Evolutionary conservation across 2,797 vertebrate species (phyloP), one percentile per base, ranked within the genome.

Genomic region (Phrynocephalus guinanensis): DNA sequence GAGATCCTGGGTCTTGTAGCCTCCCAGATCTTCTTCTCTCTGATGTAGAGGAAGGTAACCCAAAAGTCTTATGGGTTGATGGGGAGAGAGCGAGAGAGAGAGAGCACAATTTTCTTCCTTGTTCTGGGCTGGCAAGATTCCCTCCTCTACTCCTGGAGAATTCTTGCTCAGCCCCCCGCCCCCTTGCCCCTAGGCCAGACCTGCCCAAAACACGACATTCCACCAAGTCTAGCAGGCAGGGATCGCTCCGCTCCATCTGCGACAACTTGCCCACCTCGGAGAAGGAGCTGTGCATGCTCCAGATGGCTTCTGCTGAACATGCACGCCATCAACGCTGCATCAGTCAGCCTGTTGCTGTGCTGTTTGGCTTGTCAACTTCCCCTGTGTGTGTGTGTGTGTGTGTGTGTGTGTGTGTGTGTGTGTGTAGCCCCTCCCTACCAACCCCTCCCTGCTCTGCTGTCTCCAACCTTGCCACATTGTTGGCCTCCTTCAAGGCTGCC

Each of bases 401-500:
- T 56, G 10, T 56, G 52, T 56, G 52, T 56, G 10, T 56, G 1
- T 56, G 52, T 56, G 52, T 56, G 10, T 56, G 9, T 56, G 52
- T 56, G 52, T 4, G 26, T 78, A 81, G 52, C 0, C 7, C 52
- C 6, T 82, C 80, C 38, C 26, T 28, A 28, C 3, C 11, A 24
- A 2, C 56, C 28, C 50, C 1, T 52, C 56, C n/a, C 78, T 15
- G 5, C 60, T 63, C 60, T 16, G 60, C 60, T 63, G 28, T 67
- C 33, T 56, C 0, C 0, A 1, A 56, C 81, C 83, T 83, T 0
- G 5, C 88, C 0, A 33, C 38, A 22, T n/a, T 3, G 5, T 87
- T 86, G 85, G 6, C 1, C 91, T 93, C 92, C 89, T 93, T 94
- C 93, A 90, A 94, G 92, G 93, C 91, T 87, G 91, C 90, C 94